Evolutionary conservation across 2,797 vertebrate species (phyloP), one percentile per base, ranked within the genome.

Genomic region (Heliangelus exortis): DNA sequence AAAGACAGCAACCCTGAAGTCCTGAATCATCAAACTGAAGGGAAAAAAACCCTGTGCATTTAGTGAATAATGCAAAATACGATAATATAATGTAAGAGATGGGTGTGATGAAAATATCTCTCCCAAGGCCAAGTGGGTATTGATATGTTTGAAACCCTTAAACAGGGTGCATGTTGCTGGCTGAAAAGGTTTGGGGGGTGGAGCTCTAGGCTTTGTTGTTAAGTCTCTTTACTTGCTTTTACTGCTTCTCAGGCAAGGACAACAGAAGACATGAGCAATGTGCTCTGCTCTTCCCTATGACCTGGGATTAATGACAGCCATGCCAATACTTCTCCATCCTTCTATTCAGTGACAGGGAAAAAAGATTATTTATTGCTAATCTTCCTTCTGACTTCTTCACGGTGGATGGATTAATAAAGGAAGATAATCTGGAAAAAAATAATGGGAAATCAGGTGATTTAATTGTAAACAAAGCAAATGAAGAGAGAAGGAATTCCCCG

Each of bases 41-140:
- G 39, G 71, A 63, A 81, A 59, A 73, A 67, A 87, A 57, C 3
- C n/a, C n/a, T 25, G 16, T 34, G 26, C 22, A 36, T 82, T 84
- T 79, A 74, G 78, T 54, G 67, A 79, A 77, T 67, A 82, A 93
- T 48, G 48, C 36, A 93, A 74, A 92, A 84, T 19, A 83, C 47
- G 39, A 81, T 23, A 89, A 83, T 91, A 85, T 31, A 61, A 53
- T 5, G 0, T 73, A 69, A 76, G 78, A 77, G 65, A 62, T 53
- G 67, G 62, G 67, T 66, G 28, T 71, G 83, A 87, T 71, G 36
- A 77, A 90, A 95, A 90, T 82, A 87, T 57, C 55, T 93, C 87
- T 92, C 75, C 78, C 0, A 5, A 88, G 88, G 78, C 59, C 76
- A 82, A 61, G 58, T 63, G 48, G 9, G 33, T 73, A 91, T 21